Percentiles rank a stretch among this genome's conserved stretches.
Conservation (phyloP, 2,797 vertebrate genomes). For the Spea hammondii region DNA sequence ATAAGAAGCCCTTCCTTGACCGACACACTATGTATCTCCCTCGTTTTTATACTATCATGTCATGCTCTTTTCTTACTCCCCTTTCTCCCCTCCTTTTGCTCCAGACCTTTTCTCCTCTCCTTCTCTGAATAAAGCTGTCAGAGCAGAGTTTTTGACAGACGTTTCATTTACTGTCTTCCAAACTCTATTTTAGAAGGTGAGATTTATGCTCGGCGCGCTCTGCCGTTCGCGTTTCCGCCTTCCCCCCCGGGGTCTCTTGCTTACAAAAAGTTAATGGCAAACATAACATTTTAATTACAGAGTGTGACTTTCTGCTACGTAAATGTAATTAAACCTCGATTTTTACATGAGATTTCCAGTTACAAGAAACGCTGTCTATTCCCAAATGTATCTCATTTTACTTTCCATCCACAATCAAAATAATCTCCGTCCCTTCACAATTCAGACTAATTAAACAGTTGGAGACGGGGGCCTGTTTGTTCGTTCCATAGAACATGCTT, state of each 20-base stretch:
- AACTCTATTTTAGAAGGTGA: constrained; percentile 23
- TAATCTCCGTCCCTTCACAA: constrained; percentile 11
- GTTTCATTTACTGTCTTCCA: not conserved
- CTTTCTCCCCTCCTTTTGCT: not conserved
- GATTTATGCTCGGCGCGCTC: constrained; percentile 37
- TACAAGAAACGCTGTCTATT: constrained; percentile 12
- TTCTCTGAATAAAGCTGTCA: not conserved
- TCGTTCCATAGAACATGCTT: not conserved
- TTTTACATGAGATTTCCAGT: constrained; percentile 29
- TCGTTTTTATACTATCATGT: no score
- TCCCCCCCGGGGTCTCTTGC: constrained; percentile 24
- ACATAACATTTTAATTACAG: constrained; percentile 49
- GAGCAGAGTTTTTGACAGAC: constrained; percentile 8
- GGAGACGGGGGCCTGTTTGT: not conserved
- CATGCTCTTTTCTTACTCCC: not conserved
- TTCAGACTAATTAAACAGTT: constrained; percentile 20
- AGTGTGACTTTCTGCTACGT: constrained; percentile 43
- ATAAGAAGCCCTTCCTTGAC: no score
- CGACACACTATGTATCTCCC: no score
- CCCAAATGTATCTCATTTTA: constrained; percentile 8
- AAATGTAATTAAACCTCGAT: constrained; percentile 45
- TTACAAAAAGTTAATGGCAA: constrained; percentile 48
- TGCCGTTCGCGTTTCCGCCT: constrained; percentile 22
- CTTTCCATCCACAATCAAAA: constrained; percentile 12
- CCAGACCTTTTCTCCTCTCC: not conserved